Evolutionary conservation across 2,797 vertebrate species (phyloP), one percentile per base, ranked within the genome.

Genomic region (Sciaenops ocellatus): DNA sequence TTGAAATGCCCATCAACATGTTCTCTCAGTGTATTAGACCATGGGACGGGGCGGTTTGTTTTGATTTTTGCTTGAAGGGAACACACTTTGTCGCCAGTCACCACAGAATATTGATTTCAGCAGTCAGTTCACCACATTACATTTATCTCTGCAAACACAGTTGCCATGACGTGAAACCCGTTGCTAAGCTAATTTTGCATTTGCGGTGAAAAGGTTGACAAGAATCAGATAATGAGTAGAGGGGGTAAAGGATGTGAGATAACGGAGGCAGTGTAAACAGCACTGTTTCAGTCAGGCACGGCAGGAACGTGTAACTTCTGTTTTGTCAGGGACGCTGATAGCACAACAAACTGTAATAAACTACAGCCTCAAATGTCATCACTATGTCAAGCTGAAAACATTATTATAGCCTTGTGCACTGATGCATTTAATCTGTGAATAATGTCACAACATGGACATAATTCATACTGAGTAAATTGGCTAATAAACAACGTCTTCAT

Each of bases 111-210:
- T 87, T 87, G 87, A 92, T 87, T 73, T 42, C 56, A 73, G 69
- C 62, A 11, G 75, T 26, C 64, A 38, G 64, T 74, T 82, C 73
- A 61, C 18, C 68, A 59, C 57, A 66, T 83, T 83, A 46, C 48
- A 83, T 86, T 89, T 82, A 85, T 85, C 83, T 87, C 30, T 0
- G 65, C 76, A 77, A 86, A 84, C 85, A 89, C 80, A 17, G 88
- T 86, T 83, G 81, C 82, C 82, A 82, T 78, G 83, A 84, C 76
- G 77, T 80, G 51, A 83, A 81, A 85, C 76, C 65, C 1, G 83
- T 67, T 12, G 80, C 76, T 64, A 46, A 76, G 83, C 59, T 79
- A 79, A 90, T 89, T 84, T 70, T 73, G 56, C 15, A 9, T 80
- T 69, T 66, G 78, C 12, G 34, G 56, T 62, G 65, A 80, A 85